Evolutionary conservation across 1,140 invertebrate genomes (phyloP).

Genomic region (Globodera rostochiensis): DNA sequence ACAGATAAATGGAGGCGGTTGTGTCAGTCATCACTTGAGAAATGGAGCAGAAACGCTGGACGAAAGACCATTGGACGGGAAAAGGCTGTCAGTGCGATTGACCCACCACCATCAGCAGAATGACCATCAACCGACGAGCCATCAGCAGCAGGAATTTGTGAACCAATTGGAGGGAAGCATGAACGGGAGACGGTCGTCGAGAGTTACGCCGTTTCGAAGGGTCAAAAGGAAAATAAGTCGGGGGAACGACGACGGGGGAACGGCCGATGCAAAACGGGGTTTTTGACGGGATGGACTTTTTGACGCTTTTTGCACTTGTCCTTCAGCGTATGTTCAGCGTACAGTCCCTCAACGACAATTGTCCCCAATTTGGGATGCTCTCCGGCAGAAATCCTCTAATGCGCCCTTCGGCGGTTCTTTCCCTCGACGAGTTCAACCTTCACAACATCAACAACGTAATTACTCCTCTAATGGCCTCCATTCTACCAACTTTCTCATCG

Average conservation of each 20-base stretch:
- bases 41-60: not conserved
- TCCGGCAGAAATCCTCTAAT: not conserved
- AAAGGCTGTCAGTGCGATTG: not conserved
- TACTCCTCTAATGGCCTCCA: not conserved
- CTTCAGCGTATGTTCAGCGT: not conserved
- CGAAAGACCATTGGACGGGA: not conserved
- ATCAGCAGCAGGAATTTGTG: too few species aligned
- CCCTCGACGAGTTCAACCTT: too few species aligned
- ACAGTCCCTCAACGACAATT: not conserved
- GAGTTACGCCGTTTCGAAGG: too few species aligned
- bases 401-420: not conserved
- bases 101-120: too few species aligned
- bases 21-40: not conserved
- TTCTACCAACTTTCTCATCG: not conserved
- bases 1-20: not conserved
- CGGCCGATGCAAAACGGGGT: not conserved
- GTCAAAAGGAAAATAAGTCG: too few species aligned
- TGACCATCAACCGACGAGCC: too few species aligned
- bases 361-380: not conserved
- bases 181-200: too few species aligned
- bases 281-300: not conserved
- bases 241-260: not conserved
- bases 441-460: not conserved
- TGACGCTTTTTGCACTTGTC: not conserved
- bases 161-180: too few species aligned